Percentiles rank a stretch among this genome's conserved stretches.
Evolutionary conservation across 1,140 invertebrate genomes (phyloP).

Genomic region (Lasioglossum albipes): DNA sequence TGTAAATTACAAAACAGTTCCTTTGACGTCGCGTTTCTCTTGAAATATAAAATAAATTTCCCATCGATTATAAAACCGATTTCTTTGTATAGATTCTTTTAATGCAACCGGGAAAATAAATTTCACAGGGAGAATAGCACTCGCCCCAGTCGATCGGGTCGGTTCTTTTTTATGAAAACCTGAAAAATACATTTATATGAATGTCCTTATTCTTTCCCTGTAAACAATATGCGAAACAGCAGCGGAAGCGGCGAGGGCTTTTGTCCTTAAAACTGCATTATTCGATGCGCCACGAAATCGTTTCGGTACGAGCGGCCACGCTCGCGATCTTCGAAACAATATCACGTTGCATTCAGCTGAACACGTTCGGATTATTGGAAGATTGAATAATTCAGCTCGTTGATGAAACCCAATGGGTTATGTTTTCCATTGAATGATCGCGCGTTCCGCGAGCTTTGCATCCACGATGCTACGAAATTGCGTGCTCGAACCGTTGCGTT

Average conservation of each 20-base stretch:
- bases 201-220: background rate
- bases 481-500: background rate
- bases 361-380: slow-evolving; percentile 45
- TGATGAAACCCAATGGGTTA: slow-evolving; percentile 23
- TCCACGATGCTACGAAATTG: background rate
- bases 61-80: no score
- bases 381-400: slow-evolving; percentile 46
- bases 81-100: no score
- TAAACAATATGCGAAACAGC: background rate
- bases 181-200: no score
- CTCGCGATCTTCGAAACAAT: slow-evolving; percentile 48
- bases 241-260: background rate
- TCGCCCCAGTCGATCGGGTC: no score
- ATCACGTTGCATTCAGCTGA: slow-evolving; percentile 39
- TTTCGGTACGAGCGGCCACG: slow-evolving; percentile 31
- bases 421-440: slow-evolving; percentile 20
- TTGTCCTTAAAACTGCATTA: slow-evolving; percentile 40
- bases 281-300: slow-evolving; percentile 35
- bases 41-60: no score
- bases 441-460: slow-evolving; percentile 11
- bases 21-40: no score
- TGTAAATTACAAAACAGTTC: no score
- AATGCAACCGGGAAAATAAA: no score
- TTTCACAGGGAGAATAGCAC: no score
- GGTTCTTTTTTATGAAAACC: no score